A percentile compares a stretch with the other conserved stretches of the same genome.
These are phyloP conservation scores for Catharus bicknelli DNA, from an alignment of 2,113 vertebrate species.

Conservation along the genomic window DNA sequence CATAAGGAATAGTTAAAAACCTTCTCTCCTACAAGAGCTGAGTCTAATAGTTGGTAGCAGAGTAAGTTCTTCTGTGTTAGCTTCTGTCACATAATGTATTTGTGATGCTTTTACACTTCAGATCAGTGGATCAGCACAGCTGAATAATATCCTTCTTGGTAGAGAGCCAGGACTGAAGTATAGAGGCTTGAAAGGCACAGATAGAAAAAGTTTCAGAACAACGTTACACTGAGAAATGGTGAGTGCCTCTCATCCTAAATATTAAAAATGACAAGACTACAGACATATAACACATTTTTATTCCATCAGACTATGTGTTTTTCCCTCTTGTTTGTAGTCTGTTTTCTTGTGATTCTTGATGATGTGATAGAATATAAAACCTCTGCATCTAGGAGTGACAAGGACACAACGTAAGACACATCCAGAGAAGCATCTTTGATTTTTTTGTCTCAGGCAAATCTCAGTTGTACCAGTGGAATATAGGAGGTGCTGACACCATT, in stretches of 20 bases:
- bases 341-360: background rate
- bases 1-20: background rate
- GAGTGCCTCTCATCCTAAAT: background rate
- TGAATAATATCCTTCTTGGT: background rate
- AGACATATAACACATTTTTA: background rate
- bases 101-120: background rate
- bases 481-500: background rate
- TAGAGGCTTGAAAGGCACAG: background rate
- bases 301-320: background rate
- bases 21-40: background rate
- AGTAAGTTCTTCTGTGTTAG: background rate
- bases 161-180: background rate
- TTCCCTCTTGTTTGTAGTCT: background rate
- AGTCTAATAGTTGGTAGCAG: background rate
- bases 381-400: background rate
- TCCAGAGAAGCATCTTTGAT: background rate
- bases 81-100: background rate
- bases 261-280: background rate
- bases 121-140: background rate
- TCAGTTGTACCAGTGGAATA: fast-evolving
- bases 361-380: background rate
- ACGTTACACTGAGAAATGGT: background rate
- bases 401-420: background rate
- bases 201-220: background rate
- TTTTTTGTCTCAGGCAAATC: background rate